phyloP scores from a whole-genome alignment of 2,888 invertebrate species.

The Aphidius colemani region DNA sequence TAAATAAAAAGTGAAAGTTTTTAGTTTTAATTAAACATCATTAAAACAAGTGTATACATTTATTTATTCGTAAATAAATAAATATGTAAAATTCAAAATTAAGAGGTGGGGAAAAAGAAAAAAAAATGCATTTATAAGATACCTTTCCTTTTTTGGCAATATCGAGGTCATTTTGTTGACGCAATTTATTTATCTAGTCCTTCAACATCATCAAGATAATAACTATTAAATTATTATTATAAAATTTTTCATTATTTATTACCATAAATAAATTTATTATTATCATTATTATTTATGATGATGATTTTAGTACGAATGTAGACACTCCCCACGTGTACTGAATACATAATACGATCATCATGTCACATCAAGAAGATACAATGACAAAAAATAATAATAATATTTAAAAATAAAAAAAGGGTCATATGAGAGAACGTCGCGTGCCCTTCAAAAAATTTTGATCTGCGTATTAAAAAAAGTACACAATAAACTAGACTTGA shows the following conservation, averaged over 20 bases:
- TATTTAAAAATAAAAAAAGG: no score
- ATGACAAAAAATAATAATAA: background rate
- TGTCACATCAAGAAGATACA: background rate
- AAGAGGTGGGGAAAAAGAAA: background rate
- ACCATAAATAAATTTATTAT: background rate
- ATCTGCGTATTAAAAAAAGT: no score
- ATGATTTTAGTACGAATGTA: background rate
- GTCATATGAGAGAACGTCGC: no score
- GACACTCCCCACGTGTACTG: no score
- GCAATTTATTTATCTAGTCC: background rate
- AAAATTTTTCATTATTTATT: background rate
- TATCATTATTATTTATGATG: background rate
- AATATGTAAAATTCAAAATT: background rate
- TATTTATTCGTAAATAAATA: background rate
- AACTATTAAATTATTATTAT: slow-evolving; percentile 9
- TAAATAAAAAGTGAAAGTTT: slow-evolving; percentile 21
- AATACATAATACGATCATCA: no score
- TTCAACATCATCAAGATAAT: slow-evolving; percentile 8
- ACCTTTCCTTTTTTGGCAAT: slow-evolving; percentile 18
- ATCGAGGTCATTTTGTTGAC: slow-evolving; percentile 14
- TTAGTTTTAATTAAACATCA: slow-evolving; percentile 8
- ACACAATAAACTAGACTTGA: no score
- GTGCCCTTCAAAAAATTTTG: no score
- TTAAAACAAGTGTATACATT: background rate
- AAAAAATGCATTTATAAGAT: background rate